Base-by-base conservation (phyloP, 2,797 vertebrate genomes). In the Hapalemur alaotrensis region DNA sequence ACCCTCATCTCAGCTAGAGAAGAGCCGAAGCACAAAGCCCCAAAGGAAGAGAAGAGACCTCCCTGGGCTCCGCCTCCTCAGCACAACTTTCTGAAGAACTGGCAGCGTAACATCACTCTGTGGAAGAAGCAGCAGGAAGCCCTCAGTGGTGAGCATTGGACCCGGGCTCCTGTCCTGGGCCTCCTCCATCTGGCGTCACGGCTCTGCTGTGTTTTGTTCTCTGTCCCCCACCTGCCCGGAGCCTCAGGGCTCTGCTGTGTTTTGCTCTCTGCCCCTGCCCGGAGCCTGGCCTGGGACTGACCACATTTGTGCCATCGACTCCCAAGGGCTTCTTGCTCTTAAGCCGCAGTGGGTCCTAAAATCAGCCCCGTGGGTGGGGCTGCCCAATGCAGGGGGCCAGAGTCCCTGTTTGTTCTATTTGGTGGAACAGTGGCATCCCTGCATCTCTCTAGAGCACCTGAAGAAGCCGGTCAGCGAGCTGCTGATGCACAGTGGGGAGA, bases 61-160 rank as follows among this genome's bases (percentile, higher is more conserved):
- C 63, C 59, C n/a, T 73, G 92, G 88, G 65, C 57, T 8, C 88
- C 96, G 41, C 88, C 85, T 48, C 46, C 43, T 61, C 98, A 99
- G 96, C 98, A 98, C 91, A 99, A 98, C 89, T 99, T 99, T 87
- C 98, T 99, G 73, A 98, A 98, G 91, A 99, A 99, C 93, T 99
- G 99, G 99, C 84, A 97, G 32, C 95, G 50, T 92, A 98, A 99
- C 89, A 98, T 99, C 98, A 90, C 78, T 50, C 98, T 98, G 97
- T 97, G 99, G 93, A 99, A 98, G 95, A 98, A 86, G 69, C 99
- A 99, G 98, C 99, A 99, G 98, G 97, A 98, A 48, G 32, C 98
- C 25, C 98, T 99, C 93, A 99, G 99, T 17, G 97, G 99, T 99
- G 95, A 99, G 99, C 96, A 48, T 79, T 89, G 61, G 0, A 4